phyloP scores from a whole-genome alignment of 2,888 invertebrate species.

The Synergus laeviventris region DNA sequence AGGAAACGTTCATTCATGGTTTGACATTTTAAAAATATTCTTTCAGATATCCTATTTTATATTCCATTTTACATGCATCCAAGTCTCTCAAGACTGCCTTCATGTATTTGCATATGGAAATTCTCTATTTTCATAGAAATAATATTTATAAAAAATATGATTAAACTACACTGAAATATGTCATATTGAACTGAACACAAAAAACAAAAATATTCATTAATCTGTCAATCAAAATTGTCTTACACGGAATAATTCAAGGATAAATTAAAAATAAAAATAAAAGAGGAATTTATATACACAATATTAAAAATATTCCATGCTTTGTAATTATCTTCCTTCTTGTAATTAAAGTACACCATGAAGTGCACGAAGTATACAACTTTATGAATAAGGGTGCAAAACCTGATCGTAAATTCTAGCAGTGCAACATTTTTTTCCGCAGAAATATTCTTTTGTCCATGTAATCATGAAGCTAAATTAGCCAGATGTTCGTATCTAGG shows the following conservation, averaged over 20 bases:
- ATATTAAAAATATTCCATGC: not conserved
- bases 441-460: constrained; percentile 13
- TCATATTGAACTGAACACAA: no score
- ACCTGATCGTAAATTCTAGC: constrained; percentile 20
- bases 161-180: not conserved
- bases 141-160: not conserved
- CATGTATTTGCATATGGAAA: not conserved
- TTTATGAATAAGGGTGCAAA: not conserved
- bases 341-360: not conserved
- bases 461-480: constrained; percentile 29
- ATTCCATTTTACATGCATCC: not conserved
- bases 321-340: not conserved
- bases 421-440: not conserved
- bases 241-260: not conserved
- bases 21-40: not conserved
- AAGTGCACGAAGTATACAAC: not conserved
- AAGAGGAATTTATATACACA: not conserved
- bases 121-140: not conserved
- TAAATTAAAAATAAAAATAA: not conserved
- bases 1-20: not conserved
- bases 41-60: not conserved
- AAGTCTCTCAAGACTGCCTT: not conserved
- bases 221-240: not conserved
- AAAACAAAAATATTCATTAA: not conserved
- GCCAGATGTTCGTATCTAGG: constrained; percentile 12